phyloP scores from a whole-genome alignment of 2,888 invertebrate species.

The Galerucella nymphaeae region DNA sequence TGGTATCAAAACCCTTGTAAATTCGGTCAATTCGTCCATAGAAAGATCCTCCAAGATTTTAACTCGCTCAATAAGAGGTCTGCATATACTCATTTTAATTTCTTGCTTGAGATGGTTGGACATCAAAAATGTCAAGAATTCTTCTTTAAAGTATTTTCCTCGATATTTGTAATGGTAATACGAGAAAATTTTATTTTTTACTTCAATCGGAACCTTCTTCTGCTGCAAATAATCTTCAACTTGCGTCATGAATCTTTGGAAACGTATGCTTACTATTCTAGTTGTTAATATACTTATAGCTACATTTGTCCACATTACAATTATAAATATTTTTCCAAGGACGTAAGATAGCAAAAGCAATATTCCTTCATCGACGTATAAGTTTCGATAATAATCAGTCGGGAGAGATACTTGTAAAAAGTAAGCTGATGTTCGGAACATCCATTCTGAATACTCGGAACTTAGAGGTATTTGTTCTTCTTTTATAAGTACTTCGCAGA shows the following conservation, averaged over 20 bases:
- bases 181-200: slow-evolving; percentile 59
- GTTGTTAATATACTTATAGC: slow-evolving; percentile 22
- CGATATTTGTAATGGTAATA: slow-evolving; percentile 63
- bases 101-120: slow-evolving; percentile 61
- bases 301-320: slow-evolving; percentile 28
- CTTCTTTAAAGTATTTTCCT: slow-evolving; percentile 63
- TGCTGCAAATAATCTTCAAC: slow-evolving; percentile 60
- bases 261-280: slow-evolving; percentile 57
- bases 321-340: slow-evolving; percentile 29
- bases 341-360: slow-evolving; percentile 17
- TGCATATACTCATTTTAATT: slow-evolving; percentile 69
- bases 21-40: slow-evolving; percentile 64
- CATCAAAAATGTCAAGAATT: slow-evolving; percentile 52
- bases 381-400: background rate
- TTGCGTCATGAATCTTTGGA: slow-evolving; percentile 62
- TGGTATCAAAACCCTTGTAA: slow-evolving; percentile 67
- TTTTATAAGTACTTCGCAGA: background rate
- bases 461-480: background rate
- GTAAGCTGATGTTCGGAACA: slow-evolving; percentile 9
- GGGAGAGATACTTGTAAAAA: background rate
- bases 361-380: slow-evolving; percentile 15
- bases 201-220: slow-evolving; percentile 60
- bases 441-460: background rate
- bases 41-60: slow-evolving; percentile 68
- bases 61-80: slow-evolving; percentile 68